phyloP scores from a whole-genome alignment of 2,113 vertebrate species.

The Thermophis baileyi region DNA sequence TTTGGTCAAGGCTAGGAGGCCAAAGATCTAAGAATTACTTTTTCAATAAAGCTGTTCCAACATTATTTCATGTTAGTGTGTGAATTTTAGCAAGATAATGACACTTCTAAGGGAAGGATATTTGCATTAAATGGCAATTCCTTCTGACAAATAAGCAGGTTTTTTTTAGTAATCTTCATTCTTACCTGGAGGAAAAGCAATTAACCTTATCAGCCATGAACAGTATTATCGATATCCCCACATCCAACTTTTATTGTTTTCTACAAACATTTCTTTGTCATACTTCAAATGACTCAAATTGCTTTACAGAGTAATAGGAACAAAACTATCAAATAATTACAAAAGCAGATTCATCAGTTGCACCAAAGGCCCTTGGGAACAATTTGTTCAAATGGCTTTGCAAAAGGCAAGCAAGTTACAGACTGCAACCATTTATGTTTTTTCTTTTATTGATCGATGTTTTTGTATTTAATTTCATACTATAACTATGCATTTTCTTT shows the following conservation, averaged over 20 bases:
- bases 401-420: neutral
- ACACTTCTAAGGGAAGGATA: neutral
- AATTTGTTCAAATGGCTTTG: neutral
- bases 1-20: too few relatives aligned
- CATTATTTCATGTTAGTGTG: too few relatives aligned
- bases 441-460: neutral
- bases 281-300: neutral
- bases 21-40: too few relatives aligned
- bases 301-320: neutral
- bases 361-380: neutral
- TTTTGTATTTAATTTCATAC: neutral
- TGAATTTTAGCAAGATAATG: neutral
- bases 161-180: neutral
- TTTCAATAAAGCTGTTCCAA: too few relatives aligned
- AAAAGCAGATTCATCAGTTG: neutral
- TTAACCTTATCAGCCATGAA: neutral
- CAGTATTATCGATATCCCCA: neutral
- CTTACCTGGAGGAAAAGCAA: neutral
- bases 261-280: neutral
- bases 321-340: neutral
- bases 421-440: neutral
- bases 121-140: neutral
- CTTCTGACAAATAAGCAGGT: neutral
- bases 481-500: neutral
- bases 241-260: neutral